Evolutionary conservation across 1,140 invertebrate species (phyloP), one percentile per base, ranked within the genome.

Genomic region (Amyelois transitella): DNA sequence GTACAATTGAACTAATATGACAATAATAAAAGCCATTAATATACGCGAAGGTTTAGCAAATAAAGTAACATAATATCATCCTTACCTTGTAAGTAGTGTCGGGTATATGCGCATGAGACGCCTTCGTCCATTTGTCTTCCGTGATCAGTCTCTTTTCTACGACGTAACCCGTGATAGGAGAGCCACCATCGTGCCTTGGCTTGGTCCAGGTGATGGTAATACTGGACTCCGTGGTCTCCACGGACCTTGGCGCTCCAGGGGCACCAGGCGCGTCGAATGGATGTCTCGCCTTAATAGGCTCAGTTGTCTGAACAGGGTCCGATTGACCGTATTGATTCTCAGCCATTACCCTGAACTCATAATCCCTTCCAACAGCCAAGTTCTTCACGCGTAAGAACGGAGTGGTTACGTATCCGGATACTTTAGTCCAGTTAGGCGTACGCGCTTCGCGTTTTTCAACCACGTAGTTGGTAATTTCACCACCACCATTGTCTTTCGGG

Each of bases 261-360:
- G 96, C 92, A 44, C 94, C 95, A 2, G 98, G 98, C 50, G 94
- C 92, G 91, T 98, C 96, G 88, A 98, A 99, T 72, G 98, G 97
- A 95, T 98, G 95, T 89, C 97, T 96, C 0, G 98, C 97, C 62
- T 92, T 92, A 64, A 99, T 95, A 10, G 97, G 94, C 80, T 98
- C 95, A 14, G 91, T 91, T 0, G 97, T 98, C 24, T 91, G 92
- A 7, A 94, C 94, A 6, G 97, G 96, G 64, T 99, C 98, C 20
- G 97, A 98, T 55, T 95, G 93, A 32, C 98, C 98, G 74, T 98
- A 97, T 72, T 97, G 93, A 88, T 99, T 99, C 86, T 99, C 98
- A 52, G 98, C 98, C 91, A 97, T 94, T 1, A 99, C 98, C 57
- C 98, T 92, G 92, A 99, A 99, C 66, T 99, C 98, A 81, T 99